Evolutionary conservation across 1,140 invertebrate genomes (phyloP).

Genomic region (Drosophila sechellia): DNA sequence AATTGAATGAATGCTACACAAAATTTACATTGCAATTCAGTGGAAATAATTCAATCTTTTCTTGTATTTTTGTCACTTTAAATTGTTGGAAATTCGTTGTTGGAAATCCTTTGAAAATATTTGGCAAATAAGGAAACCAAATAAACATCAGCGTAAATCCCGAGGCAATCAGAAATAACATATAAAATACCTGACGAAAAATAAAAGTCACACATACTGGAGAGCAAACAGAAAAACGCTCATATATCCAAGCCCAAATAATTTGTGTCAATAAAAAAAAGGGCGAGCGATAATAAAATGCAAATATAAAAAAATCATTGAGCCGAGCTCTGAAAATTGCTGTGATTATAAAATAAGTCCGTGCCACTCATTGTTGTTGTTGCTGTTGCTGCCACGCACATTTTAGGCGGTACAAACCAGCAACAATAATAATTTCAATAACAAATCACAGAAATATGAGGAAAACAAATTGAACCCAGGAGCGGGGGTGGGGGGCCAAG

Average conservation of each 20-base stretch:
- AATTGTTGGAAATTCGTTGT: constrained; percentile 10
- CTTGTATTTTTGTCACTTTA: neutral
- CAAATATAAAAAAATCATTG: constrained; percentile 49
- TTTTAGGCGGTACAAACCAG: constrained; percentile 6
- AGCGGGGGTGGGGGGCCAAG: constrained; percentile 2
- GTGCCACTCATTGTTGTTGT: constrained; percentile 35
- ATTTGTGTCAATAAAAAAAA: constrained; percentile 73
- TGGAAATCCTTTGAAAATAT: constrained; percentile 16
- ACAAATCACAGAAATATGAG: constrained; percentile 54
- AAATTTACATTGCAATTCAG: neutral
- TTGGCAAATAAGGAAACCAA: constrained; percentile 37
- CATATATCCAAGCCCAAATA: constrained; percentile 48
- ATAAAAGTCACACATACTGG: constrained; percentile 38
- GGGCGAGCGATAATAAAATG: constrained; percentile 62
- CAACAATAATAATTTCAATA: constrained; percentile 76
- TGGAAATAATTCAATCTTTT: neutral
- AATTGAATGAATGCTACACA: neutral
- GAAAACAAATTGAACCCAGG: constrained; percentile 13
- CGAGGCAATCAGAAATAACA: constrained; percentile 61
- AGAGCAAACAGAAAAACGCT: neutral
- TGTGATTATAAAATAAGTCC: constrained; percentile 74
- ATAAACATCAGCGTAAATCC: constrained; percentile 52
- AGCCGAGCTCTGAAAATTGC: constrained; percentile 52
- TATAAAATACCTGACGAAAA: constrained; percentile 67
- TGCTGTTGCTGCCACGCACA: constrained; percentile 40